A percentile compares a stretch with the other conserved stretches of the same genome.
These are phyloP conservation scores for Rhabdornis inornatus DNA, from an alignment of 2,113 vertebrate genomes.

Conservation along the genomic window DNA sequence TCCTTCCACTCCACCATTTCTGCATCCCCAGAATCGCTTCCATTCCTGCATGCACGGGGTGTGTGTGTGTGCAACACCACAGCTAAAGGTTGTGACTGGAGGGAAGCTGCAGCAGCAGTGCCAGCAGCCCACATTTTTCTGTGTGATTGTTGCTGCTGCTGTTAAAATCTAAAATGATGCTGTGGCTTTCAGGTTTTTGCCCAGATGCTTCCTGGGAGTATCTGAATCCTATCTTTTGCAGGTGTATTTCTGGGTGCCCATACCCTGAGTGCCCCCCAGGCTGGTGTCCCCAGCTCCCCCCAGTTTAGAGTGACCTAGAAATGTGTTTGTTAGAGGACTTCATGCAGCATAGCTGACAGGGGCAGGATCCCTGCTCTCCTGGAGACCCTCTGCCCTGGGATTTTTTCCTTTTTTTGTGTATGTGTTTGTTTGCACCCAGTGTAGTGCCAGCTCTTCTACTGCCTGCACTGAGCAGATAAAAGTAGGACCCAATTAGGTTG, in stretches of 20 bases:
- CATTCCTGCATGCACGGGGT: neutral
- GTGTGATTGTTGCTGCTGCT: neutral
- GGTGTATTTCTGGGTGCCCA: neutral
- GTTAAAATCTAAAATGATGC: constrained; percentile 17
- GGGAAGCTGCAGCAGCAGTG: neutral
- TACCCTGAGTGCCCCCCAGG: neutral
- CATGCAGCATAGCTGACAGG: neutral
- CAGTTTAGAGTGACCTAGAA: constrained; percentile 45
- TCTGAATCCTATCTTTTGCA: neutral
- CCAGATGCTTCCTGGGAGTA: neutral
- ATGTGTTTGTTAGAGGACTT: neutral
- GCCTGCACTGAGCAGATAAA: neutral
- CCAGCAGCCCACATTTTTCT: neutral
- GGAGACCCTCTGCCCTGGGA: neutral
- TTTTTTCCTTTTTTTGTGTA: neutral
- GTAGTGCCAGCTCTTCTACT: neutral
- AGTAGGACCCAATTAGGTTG: neutral
- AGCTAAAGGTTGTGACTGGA: neutral
- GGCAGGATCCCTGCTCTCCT: neutral
- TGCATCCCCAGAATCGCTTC: neutral
- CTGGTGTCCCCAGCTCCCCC: neutral
- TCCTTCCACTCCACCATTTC: constrained; percentile 54
- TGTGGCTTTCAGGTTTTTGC: neutral
- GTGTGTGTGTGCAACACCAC: neutral
- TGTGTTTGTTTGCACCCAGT: neutral